Evolutionary conservation across 2,797 vertebrate genomes (phyloP).

Genomic region (Pristis pectinata): DNA sequence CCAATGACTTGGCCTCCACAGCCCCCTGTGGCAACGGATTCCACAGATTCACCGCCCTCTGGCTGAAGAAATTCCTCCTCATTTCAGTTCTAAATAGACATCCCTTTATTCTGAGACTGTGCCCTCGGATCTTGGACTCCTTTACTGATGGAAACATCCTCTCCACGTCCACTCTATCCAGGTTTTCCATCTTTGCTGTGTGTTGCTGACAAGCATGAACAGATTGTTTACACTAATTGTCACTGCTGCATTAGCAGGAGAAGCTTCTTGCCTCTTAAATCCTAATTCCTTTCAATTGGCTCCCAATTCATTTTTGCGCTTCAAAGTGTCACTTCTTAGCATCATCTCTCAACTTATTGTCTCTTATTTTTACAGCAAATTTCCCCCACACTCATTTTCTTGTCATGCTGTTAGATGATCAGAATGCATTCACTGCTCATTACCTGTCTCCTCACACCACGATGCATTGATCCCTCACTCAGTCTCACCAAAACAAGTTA

Average conservation of each 20-base stretch:
- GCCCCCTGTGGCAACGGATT: no score
- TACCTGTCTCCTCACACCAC: background rate
- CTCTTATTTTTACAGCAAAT: background rate
- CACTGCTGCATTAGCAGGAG: background rate
- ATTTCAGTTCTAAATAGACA: no score
- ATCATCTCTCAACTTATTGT: background rate
- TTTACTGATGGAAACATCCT: no score
- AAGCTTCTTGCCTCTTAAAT: background rate
- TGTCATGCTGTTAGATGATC: background rate
- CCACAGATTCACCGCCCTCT: no score
- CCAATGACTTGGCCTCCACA: no score
- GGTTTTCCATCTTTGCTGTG: background rate
- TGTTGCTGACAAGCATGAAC: background rate
- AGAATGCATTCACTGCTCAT: background rate
- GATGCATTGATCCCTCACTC: no score
- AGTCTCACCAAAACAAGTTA: no score
- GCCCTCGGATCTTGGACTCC: no score
- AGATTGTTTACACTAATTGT: constrained; percentile 17
- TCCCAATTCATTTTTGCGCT: background rate
- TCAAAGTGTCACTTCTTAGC: background rate
- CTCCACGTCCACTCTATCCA: no score
- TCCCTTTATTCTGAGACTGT: no score
- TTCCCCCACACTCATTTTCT: background rate
- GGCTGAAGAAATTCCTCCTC: no score
- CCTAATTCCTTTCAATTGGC: constrained; percentile 14